Conservation (phyloP, 2,888 invertebrate genomes). For the Sabatieria punctata region DNA sequence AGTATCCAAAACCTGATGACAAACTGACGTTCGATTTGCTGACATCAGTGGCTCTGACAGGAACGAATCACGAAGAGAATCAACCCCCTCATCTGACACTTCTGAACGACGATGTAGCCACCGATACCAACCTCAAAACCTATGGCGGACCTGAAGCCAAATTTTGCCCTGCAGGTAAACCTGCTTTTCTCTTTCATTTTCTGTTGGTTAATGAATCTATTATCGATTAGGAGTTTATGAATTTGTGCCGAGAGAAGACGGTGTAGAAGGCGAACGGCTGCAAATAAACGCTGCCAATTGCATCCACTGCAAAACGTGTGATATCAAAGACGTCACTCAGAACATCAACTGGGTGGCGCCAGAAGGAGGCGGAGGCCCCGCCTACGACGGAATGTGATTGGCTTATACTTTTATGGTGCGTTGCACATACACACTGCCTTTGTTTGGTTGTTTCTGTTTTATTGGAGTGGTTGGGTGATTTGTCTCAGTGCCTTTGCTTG, state of each 20-base stretch:
- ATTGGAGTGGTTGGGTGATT: too few relatives aligned
- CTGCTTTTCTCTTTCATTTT: too few relatives aligned
- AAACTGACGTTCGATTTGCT: constrained; percentile 84
- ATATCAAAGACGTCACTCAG: constrained; percentile 93
- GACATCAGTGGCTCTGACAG: constrained; percentile 80
- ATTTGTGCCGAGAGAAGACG: constrained; percentile 73
- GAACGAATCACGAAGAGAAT: constrained; percentile 93
- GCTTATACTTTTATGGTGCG: too few relatives aligned
- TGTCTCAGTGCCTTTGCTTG: too few relatives aligned
- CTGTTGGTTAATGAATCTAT: too few relatives aligned
- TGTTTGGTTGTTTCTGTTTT: too few relatives aligned
- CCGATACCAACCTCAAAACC: constrained; percentile 59
- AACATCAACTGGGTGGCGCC: constrained; percentile 99
- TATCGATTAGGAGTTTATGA: constrained; percentile 94
- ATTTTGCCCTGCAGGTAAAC: constrained; percentile 84
- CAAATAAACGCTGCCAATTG: constrained; percentile 99
- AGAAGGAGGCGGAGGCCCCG: constrained; percentile 91
- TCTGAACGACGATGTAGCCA: constrained; percentile 61
- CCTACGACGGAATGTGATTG: constrained; percentile 85
- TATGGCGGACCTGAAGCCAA: constrained; percentile 88
- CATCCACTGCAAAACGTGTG: constrained; percentile 97
- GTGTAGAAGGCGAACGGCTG: constrained; percentile 60
- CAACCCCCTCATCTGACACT: constrained; percentile 92
- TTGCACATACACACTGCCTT: too few relatives aligned
- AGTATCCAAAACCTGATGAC: constrained; percentile 93